Base-by-base conservation (phyloP, 2,888 invertebrate species). In the Philereme transversata region DNA sequence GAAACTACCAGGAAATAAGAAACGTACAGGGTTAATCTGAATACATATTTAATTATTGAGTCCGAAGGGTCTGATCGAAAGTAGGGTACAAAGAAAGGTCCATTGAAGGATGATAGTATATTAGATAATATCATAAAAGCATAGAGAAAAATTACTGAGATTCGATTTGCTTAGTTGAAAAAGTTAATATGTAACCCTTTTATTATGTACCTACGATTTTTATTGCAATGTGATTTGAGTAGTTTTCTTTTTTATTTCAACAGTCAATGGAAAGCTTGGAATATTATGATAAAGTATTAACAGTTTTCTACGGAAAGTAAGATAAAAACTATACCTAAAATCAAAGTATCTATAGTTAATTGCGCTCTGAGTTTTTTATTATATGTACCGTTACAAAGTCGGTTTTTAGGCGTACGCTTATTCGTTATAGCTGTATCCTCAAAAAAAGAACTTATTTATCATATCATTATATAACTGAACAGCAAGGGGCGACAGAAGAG, bases 1-100 rank as follows among this genome's bases (percentile, higher is more conserved):
- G 8, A 40, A 3, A n/a, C n/a, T 48, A 48, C 48, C 10, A 36
- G 43, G 35, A 7, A 38, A 54, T 45, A 49, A 54, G 63, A 55
- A 62, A 63, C 50, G 51, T 34, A 60, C 47, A 54, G 43, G 56
- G 53, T 61, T 64, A 63, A 61, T 68, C 60, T 59, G 51, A 62
- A 67, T 69, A 67, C 67, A 61, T 67, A 64, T 62, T 64, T 66
- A 67, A 69, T 69, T 67, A 66, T 66, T 50, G 65, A 60, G 65
- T 59, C 57, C 44, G 60, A 65, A 67, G 65, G 68, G 62, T 65
- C 65, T 53, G 60, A 41, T 57, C 44, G 48, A 57, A 53, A 51
- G 35, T 45, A 46, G 53, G 67, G 55, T 49, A 64, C 66, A 68
- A 65, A 68, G 62, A 58, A 53, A 58, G 51, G 57, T 44, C 34